Conservation (phyloP, 2,797 vertebrate species). For the Allobates femoralis region DNA sequence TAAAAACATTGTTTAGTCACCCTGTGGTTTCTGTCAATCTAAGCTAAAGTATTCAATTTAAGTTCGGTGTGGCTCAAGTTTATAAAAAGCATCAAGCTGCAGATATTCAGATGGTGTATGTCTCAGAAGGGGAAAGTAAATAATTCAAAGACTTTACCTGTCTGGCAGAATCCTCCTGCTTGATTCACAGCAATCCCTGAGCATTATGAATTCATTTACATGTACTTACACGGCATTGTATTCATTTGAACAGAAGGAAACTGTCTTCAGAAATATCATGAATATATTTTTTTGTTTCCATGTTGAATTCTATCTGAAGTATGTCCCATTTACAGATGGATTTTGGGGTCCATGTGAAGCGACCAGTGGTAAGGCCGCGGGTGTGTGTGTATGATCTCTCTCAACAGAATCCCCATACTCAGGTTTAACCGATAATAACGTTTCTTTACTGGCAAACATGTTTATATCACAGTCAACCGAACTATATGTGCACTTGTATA, state of each 20-base stretch:
- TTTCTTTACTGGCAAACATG: no score
- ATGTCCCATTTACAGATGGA: neutral
- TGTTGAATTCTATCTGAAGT: neutral
- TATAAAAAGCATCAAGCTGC: neutral
- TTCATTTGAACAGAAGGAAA: neutral
- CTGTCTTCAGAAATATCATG: slow-evolving; percentile 14
- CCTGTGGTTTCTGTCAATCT: neutral
- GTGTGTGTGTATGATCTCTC: no score
- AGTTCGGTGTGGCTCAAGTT: neutral
- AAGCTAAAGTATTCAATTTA: neutral
- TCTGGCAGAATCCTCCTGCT: slow-evolving; percentile 29
- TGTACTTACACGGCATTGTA: slow-evolving; percentile 20
- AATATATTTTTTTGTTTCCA: neutral
- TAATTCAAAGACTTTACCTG: slow-evolving; percentile 38
- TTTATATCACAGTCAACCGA: no score
- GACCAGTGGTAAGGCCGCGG: no score
- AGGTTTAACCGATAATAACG: no score
- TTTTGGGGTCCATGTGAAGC: slow-evolving; percentile 3
- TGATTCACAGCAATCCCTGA: slow-evolving; percentile 25
- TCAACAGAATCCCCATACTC: no score
- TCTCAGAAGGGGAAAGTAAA: slow-evolving; percentile 35
- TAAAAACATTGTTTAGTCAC: neutral
- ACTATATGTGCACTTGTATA: no score
- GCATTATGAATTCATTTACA: slow-evolving; percentile 47
- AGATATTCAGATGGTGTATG: slow-evolving; percentile 30